Base-by-base conservation (phyloP, 2,113 vertebrate species). In the Furnarius figulus region DNA sequence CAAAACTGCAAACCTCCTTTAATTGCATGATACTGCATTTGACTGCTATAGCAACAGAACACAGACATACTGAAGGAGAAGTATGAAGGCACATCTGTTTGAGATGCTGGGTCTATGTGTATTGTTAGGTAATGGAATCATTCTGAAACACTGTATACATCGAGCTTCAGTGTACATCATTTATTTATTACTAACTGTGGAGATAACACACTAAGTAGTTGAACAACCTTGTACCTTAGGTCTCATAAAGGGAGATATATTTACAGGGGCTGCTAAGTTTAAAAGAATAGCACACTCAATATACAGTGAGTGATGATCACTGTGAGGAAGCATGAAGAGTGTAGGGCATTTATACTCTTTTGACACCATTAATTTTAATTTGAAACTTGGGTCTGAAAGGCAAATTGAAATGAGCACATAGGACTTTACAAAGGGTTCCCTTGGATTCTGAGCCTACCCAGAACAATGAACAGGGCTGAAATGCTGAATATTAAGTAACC, bases 361-460 rank as follows among this genome's bases (percentile, higher is more conserved):
- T 53, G n/a, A 66, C 58, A 70, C 40, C 46, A 94, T 95, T 95
- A 93, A 87, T 89, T 87, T 89, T 89, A 85, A 91, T 85, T 78
- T 83, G 81, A 85, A 87, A 31, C 58, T 75, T 87, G 10, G 5
- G 14, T 76, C 70, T 91, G 84, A 95, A 96, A 91, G 40, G 12
- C 46, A 91, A 82, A 76, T 93, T 87, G 35, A 87, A 87, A 82
- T 58, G 40, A 87, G 13, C 37, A 52, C 33, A 55, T 5, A 65
- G 24, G 66, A 81, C 52, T 73, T 76, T 47, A 22, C 19, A 67
- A 55, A 85, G 77, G 24, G 14, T 84, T 90, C 52, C 44, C 47
- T 37, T 84, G 76, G 66, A 92, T 49, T 37, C 42, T 67, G 52
- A 89, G 56, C 39, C n/a, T 83, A 23, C n/a, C 59, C n/a, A 72